Conservation (phyloP, 1,140 invertebrate genomes). For the Drosophila santomea region DNA sequence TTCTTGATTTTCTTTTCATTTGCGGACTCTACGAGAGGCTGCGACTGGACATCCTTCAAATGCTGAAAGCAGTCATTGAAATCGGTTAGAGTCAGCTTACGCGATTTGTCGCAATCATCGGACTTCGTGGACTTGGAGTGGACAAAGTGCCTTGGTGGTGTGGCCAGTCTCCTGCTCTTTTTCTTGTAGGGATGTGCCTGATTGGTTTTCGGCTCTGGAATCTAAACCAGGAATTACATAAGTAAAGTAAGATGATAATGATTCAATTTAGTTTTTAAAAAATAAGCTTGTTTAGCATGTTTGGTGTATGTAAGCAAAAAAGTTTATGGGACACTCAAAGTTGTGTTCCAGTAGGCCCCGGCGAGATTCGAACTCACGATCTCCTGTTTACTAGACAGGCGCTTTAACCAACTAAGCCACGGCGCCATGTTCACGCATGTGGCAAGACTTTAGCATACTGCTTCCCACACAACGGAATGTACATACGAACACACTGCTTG, state of each 20-base stretch:
- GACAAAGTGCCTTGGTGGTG: neutral
- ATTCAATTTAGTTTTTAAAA: neutral
- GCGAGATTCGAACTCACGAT: conserved; percentile 88
- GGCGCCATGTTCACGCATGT: conserved; percentile 78
- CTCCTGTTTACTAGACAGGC: conserved; percentile 88
- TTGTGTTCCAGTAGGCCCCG: conserved; percentile 86
- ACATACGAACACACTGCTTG: neutral
- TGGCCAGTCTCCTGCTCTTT: neutral
- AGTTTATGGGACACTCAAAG: conserved; percentile 85
- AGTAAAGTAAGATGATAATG: too few species aligned
- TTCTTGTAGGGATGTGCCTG: neutral
- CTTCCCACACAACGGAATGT: neutral
- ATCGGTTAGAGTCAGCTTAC: conserved; percentile 44
- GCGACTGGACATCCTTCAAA: conserved; percentile 8
- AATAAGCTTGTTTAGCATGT: too few species aligned
- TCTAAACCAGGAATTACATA: neutral
- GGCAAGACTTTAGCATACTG: neutral
- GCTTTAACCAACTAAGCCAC: conserved; percentile 88
- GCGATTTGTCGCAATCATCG: conserved; percentile 16
- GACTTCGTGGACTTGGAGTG: neutral
- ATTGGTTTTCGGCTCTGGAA: neutral
- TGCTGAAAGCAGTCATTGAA: conserved; percentile 63
- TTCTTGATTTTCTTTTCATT: conserved; percentile 13
- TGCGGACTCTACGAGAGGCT: neutral
- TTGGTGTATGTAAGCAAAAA: conserved; percentile 21